Conservation (phyloP, 2,888 invertebrate genomes). For the Agrypnus murinus region DNA sequence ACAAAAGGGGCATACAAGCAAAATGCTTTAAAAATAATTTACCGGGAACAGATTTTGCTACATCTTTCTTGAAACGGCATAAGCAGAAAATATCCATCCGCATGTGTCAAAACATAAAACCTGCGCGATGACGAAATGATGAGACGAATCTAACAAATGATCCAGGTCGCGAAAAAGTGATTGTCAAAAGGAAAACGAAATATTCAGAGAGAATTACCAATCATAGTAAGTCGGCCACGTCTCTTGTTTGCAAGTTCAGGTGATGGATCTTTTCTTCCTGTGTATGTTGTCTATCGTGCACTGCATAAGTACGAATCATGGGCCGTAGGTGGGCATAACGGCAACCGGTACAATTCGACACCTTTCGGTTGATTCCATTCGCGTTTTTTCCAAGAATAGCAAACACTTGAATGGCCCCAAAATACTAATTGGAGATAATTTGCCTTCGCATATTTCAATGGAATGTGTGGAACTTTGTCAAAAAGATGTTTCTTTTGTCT, state of each 20-base stretch:
- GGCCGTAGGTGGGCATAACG: too few relatives aligned
- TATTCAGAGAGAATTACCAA: too few relatives aligned
- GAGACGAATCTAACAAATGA: background rate
- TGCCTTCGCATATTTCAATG: conserved; percentile 32
- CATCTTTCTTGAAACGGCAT: background rate
- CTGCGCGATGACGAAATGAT: background rate
- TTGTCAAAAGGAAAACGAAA: background rate
- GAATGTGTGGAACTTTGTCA: too few relatives aligned
- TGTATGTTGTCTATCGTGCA: conserved; percentile 33
- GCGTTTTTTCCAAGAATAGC: conserved; percentile 1
- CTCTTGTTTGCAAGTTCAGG: conserved; percentile 18
- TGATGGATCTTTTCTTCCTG: too few relatives aligned
- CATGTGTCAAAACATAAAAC: conserved; percentile 7
- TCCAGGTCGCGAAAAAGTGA: background rate
- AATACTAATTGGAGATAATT: conserved; percentile 18
- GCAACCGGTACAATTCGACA: too few relatives aligned
- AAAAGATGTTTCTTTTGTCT: too few relatives aligned
- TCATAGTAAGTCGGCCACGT: too few relatives aligned
- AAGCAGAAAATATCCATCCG: background rate
- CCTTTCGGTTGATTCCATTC: too few relatives aligned
- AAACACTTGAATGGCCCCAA: conserved; percentile 18
- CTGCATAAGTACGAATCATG: conserved; percentile 20
- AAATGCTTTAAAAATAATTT: too few relatives aligned
- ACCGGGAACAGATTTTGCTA: too few relatives aligned
- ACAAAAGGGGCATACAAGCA: too few relatives aligned